phyloP scores from a whole-genome alignment of 1,140 invertebrate genomes.

The Galleria mellonella region DNA sequence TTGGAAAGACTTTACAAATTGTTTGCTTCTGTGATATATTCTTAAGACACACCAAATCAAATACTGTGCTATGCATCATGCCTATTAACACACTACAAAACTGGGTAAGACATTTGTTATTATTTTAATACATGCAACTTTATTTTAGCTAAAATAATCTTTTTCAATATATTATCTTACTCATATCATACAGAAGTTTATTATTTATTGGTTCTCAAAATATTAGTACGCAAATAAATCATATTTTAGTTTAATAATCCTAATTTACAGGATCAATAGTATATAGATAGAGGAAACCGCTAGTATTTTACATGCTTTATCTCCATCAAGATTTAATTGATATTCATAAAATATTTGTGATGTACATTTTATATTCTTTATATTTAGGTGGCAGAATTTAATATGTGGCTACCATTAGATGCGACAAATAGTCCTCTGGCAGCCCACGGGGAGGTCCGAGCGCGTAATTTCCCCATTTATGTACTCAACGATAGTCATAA shows the following conservation, averaged over 20 bases:
- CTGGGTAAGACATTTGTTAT: conserved; percentile 78
- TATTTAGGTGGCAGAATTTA: conserved; percentile 89
- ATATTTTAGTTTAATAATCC: too few species aligned
- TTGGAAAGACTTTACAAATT: conserved; percentile 99
- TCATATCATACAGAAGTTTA: too few species aligned
- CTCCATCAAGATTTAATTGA: too few species aligned
- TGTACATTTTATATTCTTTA: conserved; percentile 4
- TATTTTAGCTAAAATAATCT: neutral
- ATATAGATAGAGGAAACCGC: too few species aligned
- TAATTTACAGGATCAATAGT: too few species aligned
- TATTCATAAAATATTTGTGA: too few species aligned
- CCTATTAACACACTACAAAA: conserved; percentile 99
- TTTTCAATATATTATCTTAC: too few species aligned
- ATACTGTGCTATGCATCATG: conserved; percentile 95
- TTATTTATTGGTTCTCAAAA: too few species aligned
- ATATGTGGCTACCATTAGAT: conserved; percentile 89
- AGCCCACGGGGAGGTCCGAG: conserved; percentile 78
- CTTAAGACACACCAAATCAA: conserved; percentile 90
- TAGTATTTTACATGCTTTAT: too few species aligned
- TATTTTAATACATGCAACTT: too few species aligned
- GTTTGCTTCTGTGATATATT: conserved; percentile 98
- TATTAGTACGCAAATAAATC: too few species aligned
- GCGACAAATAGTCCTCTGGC: conserved; percentile 67
- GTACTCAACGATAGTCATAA: conserved; percentile 96
- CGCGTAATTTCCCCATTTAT: conserved; percentile 90